A percentile compares a stretch with the other conserved stretches of the same genome.
Conservation (phyloP, 1,140 invertebrate species). For the Holcopasites calliopsidis region DNA sequence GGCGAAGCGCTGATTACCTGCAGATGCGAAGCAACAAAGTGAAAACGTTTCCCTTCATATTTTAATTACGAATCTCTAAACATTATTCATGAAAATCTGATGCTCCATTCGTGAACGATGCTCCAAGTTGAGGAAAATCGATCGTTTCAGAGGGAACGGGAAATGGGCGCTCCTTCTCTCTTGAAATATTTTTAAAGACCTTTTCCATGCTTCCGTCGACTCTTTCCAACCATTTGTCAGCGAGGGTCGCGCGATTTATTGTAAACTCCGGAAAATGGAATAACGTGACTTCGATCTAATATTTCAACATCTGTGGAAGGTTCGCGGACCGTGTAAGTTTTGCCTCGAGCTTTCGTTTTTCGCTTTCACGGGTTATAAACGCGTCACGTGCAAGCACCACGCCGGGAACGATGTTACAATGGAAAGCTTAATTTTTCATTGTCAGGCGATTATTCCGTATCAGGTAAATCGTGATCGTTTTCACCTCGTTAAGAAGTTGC, state of each 20-base stretch:
- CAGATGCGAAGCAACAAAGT: no score
- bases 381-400: not conserved
- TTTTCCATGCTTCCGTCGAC: not conserved
- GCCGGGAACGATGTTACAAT: not conserved
- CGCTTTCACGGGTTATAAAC: not conserved
- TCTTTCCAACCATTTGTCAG: not conserved
- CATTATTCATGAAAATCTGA: no score
- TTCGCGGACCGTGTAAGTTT: not conserved
- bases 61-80: no score
- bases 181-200: not conserved
- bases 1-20: no score
- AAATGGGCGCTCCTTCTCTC: not conserved
- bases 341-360: not conserved
- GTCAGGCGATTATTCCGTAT: not conserved
- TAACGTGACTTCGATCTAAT: not conserved
- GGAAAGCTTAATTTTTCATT: no score
- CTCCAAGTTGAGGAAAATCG: no score
- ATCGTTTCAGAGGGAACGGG: no score
- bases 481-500: not conserved
- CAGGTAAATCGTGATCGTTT: not conserved
- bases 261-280: not conserved
- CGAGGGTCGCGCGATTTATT: not conserved
- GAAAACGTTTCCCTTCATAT: no score
- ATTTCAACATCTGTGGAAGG: not conserved
- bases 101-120: no score